Percentiles rank a stretch among this genome's conserved stretches.
These are phyloP conservation scores for Chaunax sp. DNA, from an alignment of 2,797 vertebrate species.

Conservation along the genomic window DNA sequence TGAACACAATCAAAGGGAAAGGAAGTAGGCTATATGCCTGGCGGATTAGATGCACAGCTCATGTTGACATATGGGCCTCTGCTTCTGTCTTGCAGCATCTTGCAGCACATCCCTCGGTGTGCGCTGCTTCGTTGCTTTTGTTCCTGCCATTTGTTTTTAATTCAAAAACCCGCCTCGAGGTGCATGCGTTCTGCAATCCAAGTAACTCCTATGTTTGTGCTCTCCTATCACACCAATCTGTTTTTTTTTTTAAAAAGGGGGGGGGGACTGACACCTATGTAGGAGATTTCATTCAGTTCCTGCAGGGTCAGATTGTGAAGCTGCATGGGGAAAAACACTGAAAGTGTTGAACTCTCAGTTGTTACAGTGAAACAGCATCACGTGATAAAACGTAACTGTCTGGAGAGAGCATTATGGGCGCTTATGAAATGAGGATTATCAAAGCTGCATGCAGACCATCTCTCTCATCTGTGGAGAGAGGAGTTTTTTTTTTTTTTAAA, in stretches of 20 bases:
- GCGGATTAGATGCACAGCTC: slow-evolving; percentile 53
- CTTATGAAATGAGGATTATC: slow-evolving; percentile 69
- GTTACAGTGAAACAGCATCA: slow-evolving; percentile 50
- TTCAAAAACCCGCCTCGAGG: slow-evolving; percentile 29
- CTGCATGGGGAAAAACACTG: background rate
- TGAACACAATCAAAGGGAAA: slow-evolving; percentile 42
- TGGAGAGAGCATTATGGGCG: slow-evolving; percentile 58
- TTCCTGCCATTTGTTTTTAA: slow-evolving; percentile 45
- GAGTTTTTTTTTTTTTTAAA: slow-evolving; percentile 24
- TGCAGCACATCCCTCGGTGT: slow-evolving; percentile 41
- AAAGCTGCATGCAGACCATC: slow-evolving; percentile 44
- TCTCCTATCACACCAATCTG: background rate
- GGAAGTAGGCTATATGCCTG: slow-evolving; percentile 30
- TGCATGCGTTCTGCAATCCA: slow-evolving; percentile 23
- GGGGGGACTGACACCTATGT: background rate
- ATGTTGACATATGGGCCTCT: slow-evolving; percentile 62
- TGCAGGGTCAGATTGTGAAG: slow-evolving; percentile 10
- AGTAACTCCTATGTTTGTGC: slow-evolving; percentile 9
- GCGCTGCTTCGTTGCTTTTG: slow-evolving; percentile 29
- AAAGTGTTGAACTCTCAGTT: slow-evolving; percentile 22
- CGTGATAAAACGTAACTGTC: slow-evolving; percentile 48
- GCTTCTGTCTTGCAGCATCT: slow-evolving; percentile 65
- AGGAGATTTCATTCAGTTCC: slow-evolving; percentile 26
- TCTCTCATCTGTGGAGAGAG: slow-evolving; percentile 51
- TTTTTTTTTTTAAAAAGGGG: too few relatives aligned